Percentiles rank a stretch among this genome's conserved stretches.
phyloP scores from a whole-genome alignment of 2,113 vertebrate species.

The Antechinus stuartii region DNA sequence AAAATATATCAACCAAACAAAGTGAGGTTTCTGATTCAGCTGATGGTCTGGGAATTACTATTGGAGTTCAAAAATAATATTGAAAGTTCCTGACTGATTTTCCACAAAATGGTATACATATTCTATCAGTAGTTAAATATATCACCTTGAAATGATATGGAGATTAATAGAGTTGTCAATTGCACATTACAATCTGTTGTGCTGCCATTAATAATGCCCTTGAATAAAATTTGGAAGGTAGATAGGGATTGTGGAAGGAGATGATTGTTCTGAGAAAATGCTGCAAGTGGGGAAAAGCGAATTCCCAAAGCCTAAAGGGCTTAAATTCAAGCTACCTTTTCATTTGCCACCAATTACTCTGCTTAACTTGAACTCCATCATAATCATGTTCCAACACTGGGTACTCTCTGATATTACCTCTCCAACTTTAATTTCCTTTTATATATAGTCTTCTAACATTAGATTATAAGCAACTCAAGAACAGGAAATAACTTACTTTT shows the following conservation, averaged over 20 bases:
- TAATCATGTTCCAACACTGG: neutral
- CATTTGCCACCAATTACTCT: neutral
- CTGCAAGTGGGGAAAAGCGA: neutral
- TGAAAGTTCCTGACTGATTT: neutral
- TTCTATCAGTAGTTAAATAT: neutral
- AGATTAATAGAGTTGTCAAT: neutral
- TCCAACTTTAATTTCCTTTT: neutral
- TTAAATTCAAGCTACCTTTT: neutral
- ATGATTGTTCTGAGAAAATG: neutral
- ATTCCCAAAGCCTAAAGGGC: neutral
- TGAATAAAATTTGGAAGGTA: neutral
- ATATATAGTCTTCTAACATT: neutral
- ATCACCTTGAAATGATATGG: neutral
- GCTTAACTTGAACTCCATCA: neutral
- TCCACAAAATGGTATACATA: neutral
- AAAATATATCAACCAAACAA: neutral
- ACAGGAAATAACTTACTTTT: neutral
- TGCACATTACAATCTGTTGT: neutral
- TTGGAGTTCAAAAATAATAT: neutral
- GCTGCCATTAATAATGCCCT: neutral
- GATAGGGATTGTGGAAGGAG: neutral
- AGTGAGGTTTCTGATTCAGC: neutral
- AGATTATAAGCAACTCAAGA: neutral
- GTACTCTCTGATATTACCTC: neutral
- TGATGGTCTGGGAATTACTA: neutral